Base-by-base conservation (phyloP, 2,888 invertebrate genomes). In the Epistrophe grossulariae region DNA sequence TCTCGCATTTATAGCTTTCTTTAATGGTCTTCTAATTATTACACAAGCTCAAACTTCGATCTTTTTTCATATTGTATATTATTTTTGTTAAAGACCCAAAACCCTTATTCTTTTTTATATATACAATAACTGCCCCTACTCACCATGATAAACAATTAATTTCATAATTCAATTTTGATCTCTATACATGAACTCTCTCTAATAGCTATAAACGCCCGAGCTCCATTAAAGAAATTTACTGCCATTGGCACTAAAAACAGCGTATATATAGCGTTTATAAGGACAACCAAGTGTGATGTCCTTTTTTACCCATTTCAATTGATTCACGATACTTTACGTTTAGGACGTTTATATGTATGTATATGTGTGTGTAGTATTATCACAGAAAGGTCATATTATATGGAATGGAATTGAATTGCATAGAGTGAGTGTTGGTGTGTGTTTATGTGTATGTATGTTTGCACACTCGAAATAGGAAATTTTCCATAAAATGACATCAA, bases 221-320 rank as follows among this genome's bases (percentile, higher is more conserved):
- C 78, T 82, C 73, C 71, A 78, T 82, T 85, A 85, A 82, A 78
- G 66, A 79, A 85, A 82, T 85, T 85, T 81, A 85, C 82, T 82
- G 48, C 78, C 70, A 82, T 70, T 78, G 48, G 74, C 82, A 64
- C 85, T 85, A 82, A 82, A 82, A 82, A 82, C 81, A 85, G 59
- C 70, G 73, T 28, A 81, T n/a, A n/a, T n/a, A n/a, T n/a, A n/a
- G n/a, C n/a, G n/a, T n/a, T n/a, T n/a, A n/a, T 73, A 77, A 72
- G 77, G 81, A 73, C 68, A n/a, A 60, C 78, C 35, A 68, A 78
- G 70, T 73, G 40, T 48, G 73, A 64, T 59, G 72, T 74, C 73
- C 45, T 31, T 64, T 79, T 79, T 60, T 70, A 50, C 13, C 40
- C 17, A 24, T 48, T 59, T 66, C 48, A 48, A 50, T 66, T 66